Evolutionary conservation across 2,888 invertebrate species (phyloP).

Genomic region (Physocephala rufipes): DNA sequence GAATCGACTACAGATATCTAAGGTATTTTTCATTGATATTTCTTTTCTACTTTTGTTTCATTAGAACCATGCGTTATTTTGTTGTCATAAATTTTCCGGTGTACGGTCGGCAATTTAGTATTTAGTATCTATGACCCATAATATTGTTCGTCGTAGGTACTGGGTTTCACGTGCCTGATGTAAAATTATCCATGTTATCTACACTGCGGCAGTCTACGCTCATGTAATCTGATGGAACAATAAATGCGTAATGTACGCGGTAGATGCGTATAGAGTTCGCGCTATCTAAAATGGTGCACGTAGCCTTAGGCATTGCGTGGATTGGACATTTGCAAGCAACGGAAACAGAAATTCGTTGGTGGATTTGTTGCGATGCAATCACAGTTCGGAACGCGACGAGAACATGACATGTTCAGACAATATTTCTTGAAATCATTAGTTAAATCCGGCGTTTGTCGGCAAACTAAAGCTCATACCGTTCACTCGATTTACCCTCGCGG

Average conservation of each 20-base stretch:
- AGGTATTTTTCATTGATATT: too few species aligned
- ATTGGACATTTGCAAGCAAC: neutral
- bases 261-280: constrained; percentile 17
- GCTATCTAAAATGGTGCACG: constrained; percentile 12
- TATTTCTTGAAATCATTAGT: constrained; percentile 16
- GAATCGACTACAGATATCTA: too few species aligned
- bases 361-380: neutral
- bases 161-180: too few species aligned
- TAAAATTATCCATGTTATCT: too few species aligned
- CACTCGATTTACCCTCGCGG: constrained; percentile 5
- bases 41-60: too few species aligned
- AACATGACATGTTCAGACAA: constrained; percentile 20
- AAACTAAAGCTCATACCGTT: neutral
- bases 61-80: too few species aligned
- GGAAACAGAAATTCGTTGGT: constrained; percentile 19
- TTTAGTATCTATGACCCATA: too few species aligned
- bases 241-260: constrained; percentile 13
- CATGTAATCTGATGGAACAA: neutral
- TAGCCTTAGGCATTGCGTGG: constrained; percentile 18
- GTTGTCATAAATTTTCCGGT: too few species aligned
- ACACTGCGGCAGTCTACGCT: neutral
- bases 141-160: too few species aligned
- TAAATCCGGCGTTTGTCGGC: constrained; percentile 17
- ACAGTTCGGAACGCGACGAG: neutral
- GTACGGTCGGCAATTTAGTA: too few species aligned